These are phyloP conservation scores for Coelopa frigida DNA, from an alignment of 1,140 invertebrate species.

Conservation along the genomic window DNA sequence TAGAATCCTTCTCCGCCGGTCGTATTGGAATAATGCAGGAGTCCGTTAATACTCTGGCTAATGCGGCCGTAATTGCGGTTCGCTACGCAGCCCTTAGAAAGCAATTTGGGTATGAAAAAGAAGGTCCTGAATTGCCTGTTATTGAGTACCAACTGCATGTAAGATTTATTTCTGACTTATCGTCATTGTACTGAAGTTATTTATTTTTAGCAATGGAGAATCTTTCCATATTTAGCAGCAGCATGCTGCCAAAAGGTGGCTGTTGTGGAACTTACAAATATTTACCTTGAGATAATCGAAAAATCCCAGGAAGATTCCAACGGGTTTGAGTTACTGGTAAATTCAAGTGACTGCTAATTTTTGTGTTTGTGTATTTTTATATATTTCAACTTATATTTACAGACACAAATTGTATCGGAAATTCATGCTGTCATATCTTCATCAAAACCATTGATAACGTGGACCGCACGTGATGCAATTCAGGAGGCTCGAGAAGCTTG, in stretches of 20 bases:
- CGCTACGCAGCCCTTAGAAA: conserved; percentile 82
- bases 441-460: conserved; percentile 78
- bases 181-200: conserved; percentile 9
- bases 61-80: conserved; percentile 75
- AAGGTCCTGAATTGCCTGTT: conserved; percentile 68
- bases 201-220: conserved; percentile 73
- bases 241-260: conserved; percentile 71
- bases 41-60: conserved; percentile 60
- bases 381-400: conserved; percentile 5
- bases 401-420: conserved; percentile 70
- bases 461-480: conserved; percentile 74
- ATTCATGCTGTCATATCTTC: conserved; percentile 86
- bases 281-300: conserved; percentile 52
- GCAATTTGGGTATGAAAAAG: conserved; percentile 74
- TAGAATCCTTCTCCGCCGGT: conserved; percentile 80
- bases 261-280: conserved; percentile 49
- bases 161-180: conserved; percentile 24
- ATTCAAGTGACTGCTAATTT: conserved; percentile 15
- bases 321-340: conserved; percentile 51
- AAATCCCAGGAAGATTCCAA: conserved; percentile 51
- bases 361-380: not conserved
- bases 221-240: conserved; percentile 83
- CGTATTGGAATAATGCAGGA: conserved; percentile 67
- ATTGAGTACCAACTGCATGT: conserved; percentile 86
- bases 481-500: conserved; percentile 85